Evolutionary conservation across 2,113 vertebrate species (phyloP).

Genomic region (Apteryx owenii): DNA sequence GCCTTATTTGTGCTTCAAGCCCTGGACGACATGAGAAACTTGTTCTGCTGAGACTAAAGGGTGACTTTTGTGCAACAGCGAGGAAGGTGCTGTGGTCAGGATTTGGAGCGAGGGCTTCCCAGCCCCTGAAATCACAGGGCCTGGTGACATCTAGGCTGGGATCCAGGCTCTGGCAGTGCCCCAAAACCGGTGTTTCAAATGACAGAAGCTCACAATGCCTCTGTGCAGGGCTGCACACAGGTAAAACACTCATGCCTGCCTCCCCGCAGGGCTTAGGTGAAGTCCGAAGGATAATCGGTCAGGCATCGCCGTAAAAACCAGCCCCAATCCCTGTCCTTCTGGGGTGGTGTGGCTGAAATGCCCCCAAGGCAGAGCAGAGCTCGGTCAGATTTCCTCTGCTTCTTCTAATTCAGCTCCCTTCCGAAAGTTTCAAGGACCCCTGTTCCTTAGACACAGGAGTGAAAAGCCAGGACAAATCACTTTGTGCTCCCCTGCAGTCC

Average conservation of each 20-base stretch:
- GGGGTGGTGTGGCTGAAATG: too few relatives aligned
- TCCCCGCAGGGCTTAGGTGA: rapidly evolving
- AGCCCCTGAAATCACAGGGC: neutral
- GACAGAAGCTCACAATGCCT: neutral
- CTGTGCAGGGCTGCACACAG: neutral
- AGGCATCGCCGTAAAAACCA: neutral
- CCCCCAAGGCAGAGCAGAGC: neutral
- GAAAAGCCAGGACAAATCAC: neutral
- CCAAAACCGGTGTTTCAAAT: neutral
- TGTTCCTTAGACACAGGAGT: neutral
- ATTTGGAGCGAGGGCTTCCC: neutral
- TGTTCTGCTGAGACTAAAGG: rapidly evolving
- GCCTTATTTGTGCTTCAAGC: neutral
- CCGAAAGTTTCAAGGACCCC: neutral
- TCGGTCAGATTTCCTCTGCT: neutral
- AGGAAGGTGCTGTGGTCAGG: neutral
- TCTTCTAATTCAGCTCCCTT: neutral
- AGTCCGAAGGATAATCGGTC: neutral
- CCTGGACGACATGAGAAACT: neutral
- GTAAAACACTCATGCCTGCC: rapidly evolving
- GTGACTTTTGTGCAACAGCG: rapidly evolving
- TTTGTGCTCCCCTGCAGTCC: neutral
- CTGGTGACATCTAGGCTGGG: neutral
- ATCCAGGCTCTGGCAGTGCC: neutral
- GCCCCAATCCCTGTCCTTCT: neutral